phyloP scores from a whole-genome alignment of 2,113 vertebrate species.

The Pollachius pollachius region DNA sequence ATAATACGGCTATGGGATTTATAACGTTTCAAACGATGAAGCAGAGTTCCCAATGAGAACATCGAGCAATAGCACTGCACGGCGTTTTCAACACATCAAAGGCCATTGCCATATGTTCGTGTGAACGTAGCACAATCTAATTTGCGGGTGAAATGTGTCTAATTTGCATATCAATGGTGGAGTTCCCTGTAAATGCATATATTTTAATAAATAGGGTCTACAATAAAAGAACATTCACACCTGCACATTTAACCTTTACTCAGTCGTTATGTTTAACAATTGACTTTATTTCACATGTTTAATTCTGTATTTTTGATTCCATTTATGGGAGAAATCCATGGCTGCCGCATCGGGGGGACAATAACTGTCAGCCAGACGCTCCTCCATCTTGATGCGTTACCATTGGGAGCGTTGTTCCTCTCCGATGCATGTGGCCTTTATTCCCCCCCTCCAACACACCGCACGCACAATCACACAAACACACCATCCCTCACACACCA shows the following conservation, averaged over 20 bases:
- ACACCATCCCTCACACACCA: slow-evolving; percentile 39
- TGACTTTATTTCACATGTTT: no score
- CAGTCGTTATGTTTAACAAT: no score
- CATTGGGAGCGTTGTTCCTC: slow-evolving; percentile 23
- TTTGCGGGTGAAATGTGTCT: slow-evolving; percentile 5
- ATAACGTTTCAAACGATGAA: background rate
- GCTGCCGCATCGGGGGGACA: slow-evolving; percentile 11
- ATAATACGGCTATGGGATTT: background rate
- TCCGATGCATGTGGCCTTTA: background rate
- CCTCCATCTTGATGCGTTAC: slow-evolving; percentile 9
- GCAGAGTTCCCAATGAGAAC: background rate
- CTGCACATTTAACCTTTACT: no score
- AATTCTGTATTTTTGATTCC: no score
- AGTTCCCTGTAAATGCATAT: background rate
- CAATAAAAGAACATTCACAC: no score
- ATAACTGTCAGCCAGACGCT: slow-evolving; percentile 38
- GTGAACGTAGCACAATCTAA: background rate
- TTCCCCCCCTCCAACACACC: no score
- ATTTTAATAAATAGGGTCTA: no score
- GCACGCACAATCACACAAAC: slow-evolving; percentile 42
- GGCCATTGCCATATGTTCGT: background rate
- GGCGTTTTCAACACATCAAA: background rate
- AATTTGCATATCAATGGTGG: background rate
- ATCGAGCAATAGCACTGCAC: background rate
- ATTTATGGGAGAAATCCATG: background rate